These are phyloP conservation scores for Drosophila trapezifrons DNA, from an alignment of 1,140 invertebrate species.

Conservation along the genomic window DNA sequence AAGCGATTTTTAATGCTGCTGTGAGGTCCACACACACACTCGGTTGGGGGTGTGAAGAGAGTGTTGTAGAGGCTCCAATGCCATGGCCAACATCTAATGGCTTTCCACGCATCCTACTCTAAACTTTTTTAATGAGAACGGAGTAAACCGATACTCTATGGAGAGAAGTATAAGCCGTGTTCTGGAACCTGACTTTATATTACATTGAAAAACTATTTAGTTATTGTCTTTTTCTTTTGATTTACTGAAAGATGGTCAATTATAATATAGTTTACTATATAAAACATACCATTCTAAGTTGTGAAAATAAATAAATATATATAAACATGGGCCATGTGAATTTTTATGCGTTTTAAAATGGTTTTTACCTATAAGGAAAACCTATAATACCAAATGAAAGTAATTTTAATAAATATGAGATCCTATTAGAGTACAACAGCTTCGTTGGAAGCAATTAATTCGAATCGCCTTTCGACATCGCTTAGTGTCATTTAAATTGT, in stretches of 20 bases:
- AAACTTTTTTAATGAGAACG: slow-evolving; percentile 68
- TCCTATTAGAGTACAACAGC: not conserved
- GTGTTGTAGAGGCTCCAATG: slow-evolving; percentile 30
- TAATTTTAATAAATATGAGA: not conserved
- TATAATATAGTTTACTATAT: too few relatives aligned
- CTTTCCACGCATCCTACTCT: slow-evolving; percentile 54
- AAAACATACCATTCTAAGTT: not conserved
- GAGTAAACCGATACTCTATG: slow-evolving; percentile 46
- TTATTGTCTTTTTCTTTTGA: not conserved
- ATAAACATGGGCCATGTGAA: too few relatives aligned
- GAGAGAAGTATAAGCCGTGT: not conserved
- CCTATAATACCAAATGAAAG: too few relatives aligned
- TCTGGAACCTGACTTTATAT: not conserved
- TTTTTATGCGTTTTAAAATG: too few relatives aligned
- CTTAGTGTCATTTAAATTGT: slow-evolving; percentile 38
- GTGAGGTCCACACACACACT: slow-evolving; percentile 46
- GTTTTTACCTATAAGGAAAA: too few relatives aligned
- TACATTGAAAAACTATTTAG: not conserved
- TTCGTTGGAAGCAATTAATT: slow-evolving; percentile 3
- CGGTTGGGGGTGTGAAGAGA: not conserved
- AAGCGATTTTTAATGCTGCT: slow-evolving; percentile 80
- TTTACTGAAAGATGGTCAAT: too few relatives aligned
- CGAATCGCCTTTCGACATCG: slow-evolving; percentile 18
- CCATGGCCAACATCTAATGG: slow-evolving; percentile 68
- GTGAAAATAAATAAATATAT: not conserved